phyloP scores from a whole-genome alignment of 2,797 vertebrate genomes.

The Rhincodon typus region DNA sequence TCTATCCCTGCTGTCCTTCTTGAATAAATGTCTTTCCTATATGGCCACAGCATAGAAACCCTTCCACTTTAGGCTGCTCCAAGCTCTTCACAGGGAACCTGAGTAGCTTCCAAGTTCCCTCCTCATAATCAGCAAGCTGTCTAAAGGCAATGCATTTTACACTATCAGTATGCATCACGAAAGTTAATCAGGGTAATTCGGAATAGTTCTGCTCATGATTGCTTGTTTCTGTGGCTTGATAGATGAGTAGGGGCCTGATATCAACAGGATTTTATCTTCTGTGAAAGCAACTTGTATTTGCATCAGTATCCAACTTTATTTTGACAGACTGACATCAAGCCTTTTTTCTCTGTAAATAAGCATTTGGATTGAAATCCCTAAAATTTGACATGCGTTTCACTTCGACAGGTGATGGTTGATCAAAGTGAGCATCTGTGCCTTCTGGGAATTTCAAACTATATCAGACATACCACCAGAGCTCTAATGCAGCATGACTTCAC shows the following conservation, averaged over 20 bases:
- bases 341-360: neutral
- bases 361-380: conserved; percentile 18
- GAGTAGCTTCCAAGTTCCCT: neutral
- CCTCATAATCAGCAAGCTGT: neutral
- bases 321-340: conserved; percentile 23
- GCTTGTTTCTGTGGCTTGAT: neutral
- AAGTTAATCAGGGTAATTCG: neutral
- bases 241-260: too few relatives aligned
- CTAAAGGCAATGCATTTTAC: neutral
- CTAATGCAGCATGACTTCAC: conserved; percentile 29
- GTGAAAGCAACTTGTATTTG: neutral
- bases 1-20: too few relatives aligned
- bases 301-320: conserved; percentile 12
- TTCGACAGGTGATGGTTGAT: conserved; percentile 23
- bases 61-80: neutral
- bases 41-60: neutral
- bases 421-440: neutral
- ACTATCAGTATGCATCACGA: too few relatives aligned
- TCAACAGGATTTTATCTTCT: neutral
- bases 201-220: neutral
- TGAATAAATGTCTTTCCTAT: neutral
- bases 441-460: neutral
- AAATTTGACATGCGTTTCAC: conserved; percentile 32
- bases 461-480: neutral
- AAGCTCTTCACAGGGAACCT: neutral